phyloP scores from a whole-genome alignment of 2,888 invertebrate genomes.

The Cenopis cana region DNA sequence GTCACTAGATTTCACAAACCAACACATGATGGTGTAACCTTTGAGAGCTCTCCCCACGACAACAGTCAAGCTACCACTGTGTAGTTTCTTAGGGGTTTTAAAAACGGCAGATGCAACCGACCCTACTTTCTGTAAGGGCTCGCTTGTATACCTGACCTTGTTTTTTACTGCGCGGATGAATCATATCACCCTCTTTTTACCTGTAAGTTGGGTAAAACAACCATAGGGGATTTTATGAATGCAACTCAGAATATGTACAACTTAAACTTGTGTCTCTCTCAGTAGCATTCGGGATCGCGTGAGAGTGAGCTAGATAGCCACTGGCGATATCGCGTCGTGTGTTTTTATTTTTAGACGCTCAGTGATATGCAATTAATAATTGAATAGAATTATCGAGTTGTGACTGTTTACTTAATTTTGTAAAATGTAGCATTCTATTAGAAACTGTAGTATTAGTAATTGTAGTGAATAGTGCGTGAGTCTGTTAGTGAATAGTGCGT shows the following conservation, averaged over 20 bases:
- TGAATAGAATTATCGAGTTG: not conserved
- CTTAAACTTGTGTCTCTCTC: slow-evolving; percentile 5
- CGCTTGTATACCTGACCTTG: not conserved
- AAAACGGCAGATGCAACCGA: slow-evolving; percentile 11
- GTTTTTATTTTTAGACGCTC: not conserved
- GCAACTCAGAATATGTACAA: not conserved
- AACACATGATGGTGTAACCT: too few relatives aligned
- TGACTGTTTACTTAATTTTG: not conserved
- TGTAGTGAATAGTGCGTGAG: not conserved
- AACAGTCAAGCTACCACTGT: not conserved
- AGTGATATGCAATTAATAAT: not conserved
- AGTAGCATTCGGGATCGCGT: slow-evolving; percentile 1
- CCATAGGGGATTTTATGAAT: not conserved
- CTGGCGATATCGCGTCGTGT: not conserved
- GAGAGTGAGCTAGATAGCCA: slow-evolving; percentile 19
- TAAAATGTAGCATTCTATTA: not conserved
- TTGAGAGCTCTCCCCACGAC: not conserved
- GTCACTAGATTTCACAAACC: too few relatives aligned
- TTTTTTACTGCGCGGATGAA: not conserved
- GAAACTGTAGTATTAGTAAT: not conserved
- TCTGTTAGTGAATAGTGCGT: not conserved
- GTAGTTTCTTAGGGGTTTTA: slow-evolving; percentile 6
- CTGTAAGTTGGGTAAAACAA: not conserved
- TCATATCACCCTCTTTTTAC: slow-evolving; percentile 11
- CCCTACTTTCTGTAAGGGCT: not conserved